Evolutionary conservation across 2,113 vertebrate genomes (phyloP).

Genomic region (Brachypteracias leptosomus): DNA sequence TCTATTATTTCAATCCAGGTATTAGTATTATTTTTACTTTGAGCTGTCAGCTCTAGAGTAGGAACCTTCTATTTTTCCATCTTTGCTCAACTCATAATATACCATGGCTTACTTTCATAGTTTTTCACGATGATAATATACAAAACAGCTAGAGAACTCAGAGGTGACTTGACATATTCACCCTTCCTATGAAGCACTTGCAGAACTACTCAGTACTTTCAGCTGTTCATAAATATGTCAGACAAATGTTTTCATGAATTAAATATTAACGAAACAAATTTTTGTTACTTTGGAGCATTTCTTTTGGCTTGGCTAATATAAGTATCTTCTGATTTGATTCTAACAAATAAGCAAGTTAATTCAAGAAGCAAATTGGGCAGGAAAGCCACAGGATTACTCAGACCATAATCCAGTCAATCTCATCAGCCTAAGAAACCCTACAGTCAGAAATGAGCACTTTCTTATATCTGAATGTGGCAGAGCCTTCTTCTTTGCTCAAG

Average conservation of each 20-base stretch:
- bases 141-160: not conserved
- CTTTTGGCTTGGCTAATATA: not conserved
- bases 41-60: not conserved
- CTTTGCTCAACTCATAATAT: not conserved
- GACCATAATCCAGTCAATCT: not conserved
- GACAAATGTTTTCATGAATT: not conserved
- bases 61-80: not conserved
- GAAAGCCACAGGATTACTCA: not conserved
- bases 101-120: not conserved
- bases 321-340: not conserved
- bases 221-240: not conserved
- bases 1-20: not conserved
- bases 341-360: not conserved
- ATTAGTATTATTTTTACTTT: not conserved
- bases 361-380: not conserved
- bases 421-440: not conserved
- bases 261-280: conserved; percentile 3
- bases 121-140: not conserved
- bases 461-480: not conserved
- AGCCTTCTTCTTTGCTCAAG: not conserved
- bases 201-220: conserved; percentile 1
- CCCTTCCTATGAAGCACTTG: not conserved
- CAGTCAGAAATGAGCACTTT: not conserved
- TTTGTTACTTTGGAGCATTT: not conserved
- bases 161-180: not conserved